These are phyloP conservation scores for Mythimna albipuncta DNA, from an alignment of 2,888 invertebrate genomes.

Conservation along the genomic window DNA sequence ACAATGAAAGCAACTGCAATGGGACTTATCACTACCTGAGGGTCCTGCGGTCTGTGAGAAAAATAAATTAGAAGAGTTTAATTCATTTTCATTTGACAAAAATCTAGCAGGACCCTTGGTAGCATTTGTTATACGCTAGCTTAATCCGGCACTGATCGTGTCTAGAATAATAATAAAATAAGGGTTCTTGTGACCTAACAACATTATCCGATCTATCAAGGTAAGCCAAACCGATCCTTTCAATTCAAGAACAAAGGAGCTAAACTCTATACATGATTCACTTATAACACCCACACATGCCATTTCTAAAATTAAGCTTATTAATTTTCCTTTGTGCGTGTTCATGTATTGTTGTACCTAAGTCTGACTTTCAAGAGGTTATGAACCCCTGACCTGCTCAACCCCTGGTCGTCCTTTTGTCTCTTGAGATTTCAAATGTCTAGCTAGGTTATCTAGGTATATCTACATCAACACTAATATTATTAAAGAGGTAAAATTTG, in stretches of 20 bases:
- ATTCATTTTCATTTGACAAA: no score
- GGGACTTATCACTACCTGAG: no score
- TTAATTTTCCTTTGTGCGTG: conserved; percentile 34
- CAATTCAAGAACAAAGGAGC: conserved; percentile 45
- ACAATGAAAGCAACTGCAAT: no score
- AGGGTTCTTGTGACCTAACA: neutral
- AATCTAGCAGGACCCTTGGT: no score
- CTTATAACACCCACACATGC: conserved; percentile 29
- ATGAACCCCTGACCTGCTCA: conserved; percentile 44
- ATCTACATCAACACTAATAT: no score
- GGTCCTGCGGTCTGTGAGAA: no score
- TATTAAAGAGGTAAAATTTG: no score
- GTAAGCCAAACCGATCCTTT: conserved; percentile 17
- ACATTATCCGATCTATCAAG: neutral
- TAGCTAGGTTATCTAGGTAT: conserved; percentile 7
- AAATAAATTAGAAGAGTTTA: no score
- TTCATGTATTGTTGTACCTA: conserved; percentile 21
- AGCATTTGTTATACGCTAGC: no score
- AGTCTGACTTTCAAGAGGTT: conserved; percentile 47
- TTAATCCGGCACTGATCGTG: no score
- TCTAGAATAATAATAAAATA: neutral
- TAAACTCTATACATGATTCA: conserved; percentile 15
- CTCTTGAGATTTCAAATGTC: conserved; percentile 15
- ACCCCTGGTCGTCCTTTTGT: conserved; percentile 22
- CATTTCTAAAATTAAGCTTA: conserved; percentile 41